Conservation (phyloP, 2,113 vertebrate genomes). For the Oryzias curvinotus region DNA sequence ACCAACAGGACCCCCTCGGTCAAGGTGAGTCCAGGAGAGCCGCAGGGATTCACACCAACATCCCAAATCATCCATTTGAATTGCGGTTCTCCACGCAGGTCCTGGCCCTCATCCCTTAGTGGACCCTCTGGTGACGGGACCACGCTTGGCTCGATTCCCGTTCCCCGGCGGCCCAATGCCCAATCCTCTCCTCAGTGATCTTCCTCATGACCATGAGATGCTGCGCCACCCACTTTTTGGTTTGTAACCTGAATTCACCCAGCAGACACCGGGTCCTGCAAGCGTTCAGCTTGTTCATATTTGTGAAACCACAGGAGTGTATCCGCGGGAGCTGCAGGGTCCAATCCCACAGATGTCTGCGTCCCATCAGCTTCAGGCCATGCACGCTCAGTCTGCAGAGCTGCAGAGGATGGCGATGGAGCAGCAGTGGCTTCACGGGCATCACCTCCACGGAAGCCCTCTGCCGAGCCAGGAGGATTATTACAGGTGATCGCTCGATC, state of each 20-base stretch:
- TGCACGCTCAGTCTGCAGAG: conserved; percentile 98
- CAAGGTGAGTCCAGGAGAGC: conserved; percentile 82
- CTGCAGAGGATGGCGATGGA: conserved; percentile 98
- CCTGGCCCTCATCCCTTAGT: conserved; percentile 91
- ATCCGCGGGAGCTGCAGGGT: conserved; percentile 90
- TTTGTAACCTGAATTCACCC: conserved; percentile 64
- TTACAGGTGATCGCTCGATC: conserved; percentile 83
- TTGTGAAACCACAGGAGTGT: conserved; percentile 76
- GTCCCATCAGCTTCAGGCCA: conserved; percentile 96
- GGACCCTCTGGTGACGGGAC: conserved; percentile 88
- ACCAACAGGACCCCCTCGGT: conserved; percentile 95
- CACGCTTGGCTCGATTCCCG: conserved; percentile 92
- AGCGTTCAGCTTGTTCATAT: background rate
- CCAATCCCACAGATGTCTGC: conserved; percentile 95
- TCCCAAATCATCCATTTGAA: background rate
- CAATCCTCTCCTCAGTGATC: conserved; percentile 89
- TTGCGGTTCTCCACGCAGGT: conserved; percentile 70
- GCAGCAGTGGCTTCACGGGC: conserved; percentile 97
- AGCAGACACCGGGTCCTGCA: background rate
- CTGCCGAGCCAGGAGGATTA: conserved; percentile 98
- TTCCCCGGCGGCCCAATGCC: conserved; percentile 92
- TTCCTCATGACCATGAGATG: conserved; percentile 97
- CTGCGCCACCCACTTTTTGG: conserved; percentile 96
- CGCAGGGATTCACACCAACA: background rate
- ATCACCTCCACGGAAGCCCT: conserved; percentile 93